Conservation (phyloP, 2,113 vertebrate species). For the Phalacrocorax brasilianus region DNA sequence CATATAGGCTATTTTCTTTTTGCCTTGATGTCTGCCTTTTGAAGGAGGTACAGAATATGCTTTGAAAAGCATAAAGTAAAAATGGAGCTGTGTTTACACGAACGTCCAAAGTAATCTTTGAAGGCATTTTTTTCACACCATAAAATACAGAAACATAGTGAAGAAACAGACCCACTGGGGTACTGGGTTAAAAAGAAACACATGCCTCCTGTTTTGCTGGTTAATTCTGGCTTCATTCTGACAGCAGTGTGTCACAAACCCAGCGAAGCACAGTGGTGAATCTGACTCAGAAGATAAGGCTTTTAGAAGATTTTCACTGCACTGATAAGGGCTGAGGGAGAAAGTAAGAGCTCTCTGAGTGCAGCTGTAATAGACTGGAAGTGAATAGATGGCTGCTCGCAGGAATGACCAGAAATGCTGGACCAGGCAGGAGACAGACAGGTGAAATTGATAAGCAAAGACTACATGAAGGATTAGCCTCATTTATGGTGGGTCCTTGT, state of each 20-base stretch:
- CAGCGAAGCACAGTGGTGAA: not conserved
- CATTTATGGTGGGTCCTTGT: not conserved
- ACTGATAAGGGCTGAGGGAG: not conserved
- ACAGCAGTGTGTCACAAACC: not conserved
- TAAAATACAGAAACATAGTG: not conserved
- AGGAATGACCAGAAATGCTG: not conserved
- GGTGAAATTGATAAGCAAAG: not conserved
- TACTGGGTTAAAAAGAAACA: not conserved
- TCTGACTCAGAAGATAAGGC: conserved; percentile 1
- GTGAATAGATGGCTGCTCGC: not conserved
- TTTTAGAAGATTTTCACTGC: conserved; percentile 3
- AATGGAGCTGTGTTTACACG: not conserved
- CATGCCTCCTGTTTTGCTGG: not conserved
- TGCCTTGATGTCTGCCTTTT: not conserved
- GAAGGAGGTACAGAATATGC: not conserved
- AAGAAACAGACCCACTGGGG: not conserved
- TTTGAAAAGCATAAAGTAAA: not conserved
- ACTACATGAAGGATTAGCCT: not conserved
- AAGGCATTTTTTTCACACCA: not conserved
- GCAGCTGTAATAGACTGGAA: not conserved
- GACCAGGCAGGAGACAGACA: not conserved
- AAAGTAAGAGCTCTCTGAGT: not conserved
- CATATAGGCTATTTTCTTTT: not conserved
- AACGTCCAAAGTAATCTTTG: not conserved
- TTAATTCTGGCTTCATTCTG: not conserved